Evolutionary conservation across 2,797 vertebrate species (phyloP).

Genomic region (Ctenopoma multispine): DNA sequence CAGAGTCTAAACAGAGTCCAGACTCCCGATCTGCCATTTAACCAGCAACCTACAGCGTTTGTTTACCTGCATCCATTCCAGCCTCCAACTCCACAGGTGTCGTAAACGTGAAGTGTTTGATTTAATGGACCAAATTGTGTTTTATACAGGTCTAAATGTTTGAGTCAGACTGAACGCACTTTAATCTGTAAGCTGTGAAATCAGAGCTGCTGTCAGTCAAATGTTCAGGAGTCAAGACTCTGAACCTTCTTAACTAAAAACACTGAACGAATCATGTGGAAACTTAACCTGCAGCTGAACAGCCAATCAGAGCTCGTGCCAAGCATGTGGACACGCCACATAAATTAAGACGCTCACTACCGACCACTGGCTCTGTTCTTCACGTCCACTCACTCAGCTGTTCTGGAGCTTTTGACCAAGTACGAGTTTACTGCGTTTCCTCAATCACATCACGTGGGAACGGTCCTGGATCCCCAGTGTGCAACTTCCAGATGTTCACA

Average conservation of each 20-base stretch:
- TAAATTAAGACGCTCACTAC: no score
- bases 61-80: background rate
- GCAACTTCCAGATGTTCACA: no score
- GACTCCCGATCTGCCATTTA: background rate
- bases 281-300: background rate
- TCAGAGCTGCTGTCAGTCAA: background rate
- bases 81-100: background rate
- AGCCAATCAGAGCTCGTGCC: no score
- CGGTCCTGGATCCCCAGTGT: no score
- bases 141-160: slow-evolving; percentile 23
- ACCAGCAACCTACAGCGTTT: slow-evolving; percentile 19
- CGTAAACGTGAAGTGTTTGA: background rate
- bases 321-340: no score
- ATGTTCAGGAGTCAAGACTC: background rate
- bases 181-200: slow-evolving; percentile 43
- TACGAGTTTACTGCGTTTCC: no score
- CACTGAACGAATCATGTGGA: background rate
- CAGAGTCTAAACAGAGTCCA: background rate
- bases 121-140: slow-evolving; percentile 27
- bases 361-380: no score
- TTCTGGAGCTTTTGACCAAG: no score
- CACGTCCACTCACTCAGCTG: no score
- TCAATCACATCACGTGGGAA: no score
- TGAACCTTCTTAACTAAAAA: background rate
- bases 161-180: slow-evolving; percentile 69